Percentiles rank a stretch among this genome's conserved stretches.
Evolutionary conservation across 2,888 invertebrate genomes (phyloP).

Genomic region (Coremacera marginata): DNA sequence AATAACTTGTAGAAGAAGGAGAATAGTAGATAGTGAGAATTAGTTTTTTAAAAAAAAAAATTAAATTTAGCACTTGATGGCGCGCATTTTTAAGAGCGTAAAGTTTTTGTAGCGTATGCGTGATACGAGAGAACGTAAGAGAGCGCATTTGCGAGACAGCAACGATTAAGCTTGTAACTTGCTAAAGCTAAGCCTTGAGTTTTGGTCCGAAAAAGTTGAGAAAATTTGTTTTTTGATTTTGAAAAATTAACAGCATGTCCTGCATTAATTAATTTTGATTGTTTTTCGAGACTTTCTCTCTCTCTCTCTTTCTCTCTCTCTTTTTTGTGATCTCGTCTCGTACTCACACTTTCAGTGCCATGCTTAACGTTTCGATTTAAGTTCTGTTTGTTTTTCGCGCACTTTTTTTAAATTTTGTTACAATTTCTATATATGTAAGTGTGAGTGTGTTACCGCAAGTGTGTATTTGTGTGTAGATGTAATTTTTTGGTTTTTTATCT

Average conservation of each 20-base stretch:
- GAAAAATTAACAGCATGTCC: neutral
- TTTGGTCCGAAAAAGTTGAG: neutral
- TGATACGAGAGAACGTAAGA: no score
- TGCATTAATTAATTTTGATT: neutral
- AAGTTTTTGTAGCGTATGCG: neutral
- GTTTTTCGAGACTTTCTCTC: neutral
- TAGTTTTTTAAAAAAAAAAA: neutral
- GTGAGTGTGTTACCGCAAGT: neutral
- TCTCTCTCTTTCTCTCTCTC: no score
- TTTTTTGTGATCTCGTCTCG: conserved; percentile 7
- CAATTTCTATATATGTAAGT: conserved; percentile 22
- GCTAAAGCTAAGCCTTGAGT: neutral
- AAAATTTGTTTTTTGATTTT: neutral
- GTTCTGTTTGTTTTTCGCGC: conserved; percentile 1
- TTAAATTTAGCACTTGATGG: neutral
- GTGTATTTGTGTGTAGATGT: neutral
- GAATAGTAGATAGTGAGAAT: conserved; percentile 1
- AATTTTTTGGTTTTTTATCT: neutral
- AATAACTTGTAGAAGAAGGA: neutral
- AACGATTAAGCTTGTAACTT: neutral
- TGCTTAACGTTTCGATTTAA: conserved; percentile 16
- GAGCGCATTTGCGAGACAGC: neutral
- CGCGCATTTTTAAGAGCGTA: neutral
- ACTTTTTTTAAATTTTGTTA: conserved; percentile 30
- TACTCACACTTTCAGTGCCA: conserved; percentile 30